phyloP scores from a whole-genome alignment of 2,797 vertebrate species.

The Sebastolobus alascanus region DNA sequence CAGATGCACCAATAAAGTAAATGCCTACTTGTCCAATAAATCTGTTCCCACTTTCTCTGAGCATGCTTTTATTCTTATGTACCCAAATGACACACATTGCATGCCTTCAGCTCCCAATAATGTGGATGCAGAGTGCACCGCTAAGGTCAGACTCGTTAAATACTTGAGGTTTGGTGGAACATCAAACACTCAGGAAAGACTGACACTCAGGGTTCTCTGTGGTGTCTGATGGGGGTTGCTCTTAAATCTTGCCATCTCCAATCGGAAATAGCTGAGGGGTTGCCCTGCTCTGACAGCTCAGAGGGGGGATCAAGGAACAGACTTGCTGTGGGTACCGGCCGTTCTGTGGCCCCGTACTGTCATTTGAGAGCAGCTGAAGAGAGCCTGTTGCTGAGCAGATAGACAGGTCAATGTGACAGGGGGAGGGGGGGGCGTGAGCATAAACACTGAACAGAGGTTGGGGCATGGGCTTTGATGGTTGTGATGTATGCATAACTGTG shows the following conservation, averaged over 20 bases:
- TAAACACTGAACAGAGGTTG: constrained; percentile 65
- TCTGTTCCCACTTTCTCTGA: constrained; percentile 46
- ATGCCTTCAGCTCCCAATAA: constrained; percentile 27
- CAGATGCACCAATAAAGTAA: constrained; percentile 57
- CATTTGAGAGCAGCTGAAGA: constrained; percentile 76
- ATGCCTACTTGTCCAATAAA: constrained; percentile 54
- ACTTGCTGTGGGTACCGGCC: constrained; percentile 54
- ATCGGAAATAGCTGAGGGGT: constrained; percentile 60
- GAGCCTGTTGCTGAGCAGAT: constrained; percentile 84
- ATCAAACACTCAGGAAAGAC: constrained; percentile 9
- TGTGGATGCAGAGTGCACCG: constrained; percentile 1
- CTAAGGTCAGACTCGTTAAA: constrained; percentile 43
- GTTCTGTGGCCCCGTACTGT: constrained; percentile 60
- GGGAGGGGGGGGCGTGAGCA: constrained; percentile 8
- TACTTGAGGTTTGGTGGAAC: constrained; percentile 44
- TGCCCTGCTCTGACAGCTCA: constrained; percentile 50
- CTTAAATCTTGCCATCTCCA: constrained; percentile 57
- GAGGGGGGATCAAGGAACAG: constrained; percentile 50
- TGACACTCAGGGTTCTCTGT: constrained; percentile 41
- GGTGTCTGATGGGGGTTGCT: constrained; percentile 18
- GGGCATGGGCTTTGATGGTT: constrained; percentile 53
- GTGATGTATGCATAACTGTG: constrained; percentile 33
- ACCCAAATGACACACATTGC: constrained; percentile 8
- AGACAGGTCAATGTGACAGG: constrained; percentile 48
- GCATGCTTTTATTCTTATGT: constrained; percentile 35